phyloP scores from a whole-genome alignment of 2,888 invertebrate genomes.

The Sarcophaga caerulescens region DNA sequence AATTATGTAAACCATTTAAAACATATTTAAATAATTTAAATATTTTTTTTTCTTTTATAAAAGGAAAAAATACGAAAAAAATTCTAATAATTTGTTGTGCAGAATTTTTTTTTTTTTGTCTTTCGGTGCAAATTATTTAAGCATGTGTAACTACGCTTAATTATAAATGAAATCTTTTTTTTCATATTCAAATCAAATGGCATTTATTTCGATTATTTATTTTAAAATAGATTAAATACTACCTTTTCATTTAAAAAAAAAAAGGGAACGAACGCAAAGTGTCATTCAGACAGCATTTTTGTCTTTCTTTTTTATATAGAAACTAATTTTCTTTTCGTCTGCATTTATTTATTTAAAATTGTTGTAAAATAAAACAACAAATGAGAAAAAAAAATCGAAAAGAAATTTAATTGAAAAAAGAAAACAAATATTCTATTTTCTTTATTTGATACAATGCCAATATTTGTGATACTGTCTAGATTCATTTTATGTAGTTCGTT shows the following conservation, averaged over 20 bases:
- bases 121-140: slow-evolving; percentile 8
- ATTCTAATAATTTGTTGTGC: no score
- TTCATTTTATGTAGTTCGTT: slow-evolving; percentile 11
- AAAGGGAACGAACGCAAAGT: not conserved
- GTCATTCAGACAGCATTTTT: not conserved
- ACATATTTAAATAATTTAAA: no score
- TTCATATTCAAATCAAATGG: no score
- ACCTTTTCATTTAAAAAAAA: slow-evolving; percentile 1
- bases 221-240: slow-evolving; percentile 1
- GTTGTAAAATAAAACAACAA: slow-evolving; percentile 10
- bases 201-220: no score
- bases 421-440: not conserved
- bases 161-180: not conserved
- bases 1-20: no score
- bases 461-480: slow-evolving; percentile 46
- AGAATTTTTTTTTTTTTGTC: not conserved
- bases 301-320: not conserved
- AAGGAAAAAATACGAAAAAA: no score
- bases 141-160: not conserved
- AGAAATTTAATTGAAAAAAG: slow-evolving; percentile 3
- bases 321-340: slow-evolving; percentile 25
- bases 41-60: no score
- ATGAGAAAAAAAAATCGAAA: not conserved
- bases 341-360: slow-evolving; percentile 39
- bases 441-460: slow-evolving; percentile 49